These are phyloP conservation scores for Tetragonisca angustula DNA, from an alignment of 2,888 invertebrate species.

Conservation along the genomic window DNA sequence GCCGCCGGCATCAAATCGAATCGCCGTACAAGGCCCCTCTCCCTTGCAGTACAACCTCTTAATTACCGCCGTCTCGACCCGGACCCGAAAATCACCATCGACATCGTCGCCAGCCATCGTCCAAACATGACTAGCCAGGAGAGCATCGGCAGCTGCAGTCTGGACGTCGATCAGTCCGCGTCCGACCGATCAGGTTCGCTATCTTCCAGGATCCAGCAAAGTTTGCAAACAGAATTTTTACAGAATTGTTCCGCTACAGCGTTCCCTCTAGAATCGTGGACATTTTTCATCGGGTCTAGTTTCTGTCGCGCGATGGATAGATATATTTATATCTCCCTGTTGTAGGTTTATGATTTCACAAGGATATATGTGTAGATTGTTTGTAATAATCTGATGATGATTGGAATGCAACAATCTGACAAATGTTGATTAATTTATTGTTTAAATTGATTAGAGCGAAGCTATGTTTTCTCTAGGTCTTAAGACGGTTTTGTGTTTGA, in stretches of 20 bases:
- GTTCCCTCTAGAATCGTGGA: no score
- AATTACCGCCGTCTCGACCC: constrained; percentile 82
- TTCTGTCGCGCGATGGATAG: background rate
- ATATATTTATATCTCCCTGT: background rate
- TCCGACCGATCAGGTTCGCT: constrained; percentile 84
- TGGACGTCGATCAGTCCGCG: constrained; percentile 90
- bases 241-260: no score
- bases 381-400: no score
- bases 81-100: constrained; percentile 63
- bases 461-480: no score
- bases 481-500: no score
- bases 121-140: constrained; percentile 85
- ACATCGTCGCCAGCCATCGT: constrained; percentile 57
- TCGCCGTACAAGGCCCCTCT: constrained; percentile 79
- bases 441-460: no score
- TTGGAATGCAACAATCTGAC: no score
- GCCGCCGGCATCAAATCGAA: constrained; percentile 69
- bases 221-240: background rate
- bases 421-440: no score
- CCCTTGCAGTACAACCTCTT: constrained; percentile 81
- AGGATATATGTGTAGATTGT: no score
- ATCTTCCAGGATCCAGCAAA: constrained; percentile 37
- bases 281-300: background rate
- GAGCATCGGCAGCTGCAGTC: constrained; percentile 94
- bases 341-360: background rate